These are phyloP conservation scores for Indri indri DNA, from an alignment of 2,113 vertebrate genomes.

Conservation along the genomic window DNA sequence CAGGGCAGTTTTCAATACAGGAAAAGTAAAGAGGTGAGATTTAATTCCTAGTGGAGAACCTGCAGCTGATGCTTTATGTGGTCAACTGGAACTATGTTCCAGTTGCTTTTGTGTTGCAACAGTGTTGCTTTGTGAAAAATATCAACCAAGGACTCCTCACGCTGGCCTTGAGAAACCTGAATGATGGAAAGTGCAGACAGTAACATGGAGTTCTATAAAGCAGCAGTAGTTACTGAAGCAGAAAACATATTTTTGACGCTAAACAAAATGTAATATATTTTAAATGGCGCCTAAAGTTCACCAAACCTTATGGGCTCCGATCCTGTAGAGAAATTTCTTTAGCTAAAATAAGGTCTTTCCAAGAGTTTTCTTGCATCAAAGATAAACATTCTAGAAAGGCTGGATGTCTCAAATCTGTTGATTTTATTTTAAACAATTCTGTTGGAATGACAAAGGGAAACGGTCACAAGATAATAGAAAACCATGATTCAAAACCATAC, in stretches of 20 bases:
- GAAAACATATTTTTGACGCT: not conserved
- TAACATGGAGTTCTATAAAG: not conserved
- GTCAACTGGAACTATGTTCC: not conserved
- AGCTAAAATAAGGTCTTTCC: not conserved
- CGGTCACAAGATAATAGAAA: not conserved
- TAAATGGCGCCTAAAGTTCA: not conserved
- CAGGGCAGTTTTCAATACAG: not conserved
- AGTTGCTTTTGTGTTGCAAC: no score
- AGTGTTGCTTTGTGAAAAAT: not conserved
- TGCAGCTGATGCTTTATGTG: not conserved
- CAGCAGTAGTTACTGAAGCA: not conserved
- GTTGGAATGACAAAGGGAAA: not conserved
- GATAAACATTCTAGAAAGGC: not conserved
- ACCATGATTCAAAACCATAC: not conserved
- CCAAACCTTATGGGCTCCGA: not conserved
- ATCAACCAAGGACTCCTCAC: not conserved
- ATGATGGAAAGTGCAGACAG: not conserved
- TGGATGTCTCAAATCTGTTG: not conserved
- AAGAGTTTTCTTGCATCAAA: not conserved
- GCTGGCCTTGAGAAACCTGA: not conserved
- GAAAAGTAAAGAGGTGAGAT: not conserved
- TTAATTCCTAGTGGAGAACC: not conserved
- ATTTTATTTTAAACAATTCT: conserved; percentile 30
- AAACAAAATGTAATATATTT: not conserved
- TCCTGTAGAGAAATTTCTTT: not conserved